Conservation (phyloP, 2,797 vertebrate species). For the Cossypha caffra region DNA sequence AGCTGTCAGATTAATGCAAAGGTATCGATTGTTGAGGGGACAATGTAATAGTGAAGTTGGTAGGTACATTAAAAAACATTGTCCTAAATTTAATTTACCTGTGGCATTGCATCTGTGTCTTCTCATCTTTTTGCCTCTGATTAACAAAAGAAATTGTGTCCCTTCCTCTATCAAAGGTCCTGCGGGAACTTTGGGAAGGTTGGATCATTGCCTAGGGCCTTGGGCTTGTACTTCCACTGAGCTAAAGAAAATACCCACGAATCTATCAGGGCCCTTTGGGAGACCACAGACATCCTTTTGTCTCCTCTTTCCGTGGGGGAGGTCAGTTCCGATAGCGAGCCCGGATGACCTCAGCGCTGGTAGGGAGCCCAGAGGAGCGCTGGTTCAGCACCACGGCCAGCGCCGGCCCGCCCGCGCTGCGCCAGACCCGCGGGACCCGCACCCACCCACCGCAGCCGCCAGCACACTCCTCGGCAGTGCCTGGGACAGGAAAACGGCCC, state of each 20-base stretch:
- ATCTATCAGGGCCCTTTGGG: background rate
- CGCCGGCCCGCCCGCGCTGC: background rate
- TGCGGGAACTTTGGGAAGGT: background rate
- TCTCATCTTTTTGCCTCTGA: constrained; percentile 32
- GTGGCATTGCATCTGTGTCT: constrained; percentile 25
- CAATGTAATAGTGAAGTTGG: constrained; percentile 57
- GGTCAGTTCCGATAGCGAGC: background rate
- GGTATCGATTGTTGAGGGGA: constrained; percentile 65
- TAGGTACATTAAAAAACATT: constrained; percentile 56
- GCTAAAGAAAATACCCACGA: background rate
- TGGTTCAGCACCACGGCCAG: constrained; percentile 57
- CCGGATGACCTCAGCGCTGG: fast-evolving
- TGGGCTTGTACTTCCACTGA: background rate
- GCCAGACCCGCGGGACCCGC: background rate
- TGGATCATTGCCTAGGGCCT: background rate
- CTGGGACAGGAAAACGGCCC: fast-evolving
- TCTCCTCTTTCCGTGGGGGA: background rate
- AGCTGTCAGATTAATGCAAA: constrained; percentile 77
- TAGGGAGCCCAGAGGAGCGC: fast-evolving
- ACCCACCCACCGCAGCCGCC: background rate
- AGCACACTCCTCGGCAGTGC: fast-evolving
- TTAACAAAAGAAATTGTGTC: constrained; percentile 8
- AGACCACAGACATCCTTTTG: background rate
- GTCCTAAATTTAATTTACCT: constrained; percentile 63
- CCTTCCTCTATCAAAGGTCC: background rate